Conservation (phyloP, 2,797 vertebrate species). For the Sorex maritimensis region DNA sequence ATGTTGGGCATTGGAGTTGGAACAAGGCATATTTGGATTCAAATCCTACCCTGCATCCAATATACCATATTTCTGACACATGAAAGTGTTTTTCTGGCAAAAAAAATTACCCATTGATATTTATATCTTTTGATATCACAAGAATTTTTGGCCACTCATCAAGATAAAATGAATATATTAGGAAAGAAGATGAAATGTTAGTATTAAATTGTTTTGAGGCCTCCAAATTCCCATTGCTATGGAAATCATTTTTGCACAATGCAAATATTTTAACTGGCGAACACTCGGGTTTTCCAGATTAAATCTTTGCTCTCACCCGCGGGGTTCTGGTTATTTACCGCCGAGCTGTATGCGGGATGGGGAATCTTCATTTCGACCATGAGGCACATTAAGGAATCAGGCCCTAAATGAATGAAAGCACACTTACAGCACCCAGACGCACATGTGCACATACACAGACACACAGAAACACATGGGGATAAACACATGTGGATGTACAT, state of each 20-base stretch:
- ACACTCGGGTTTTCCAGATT: conserved; percentile 59
- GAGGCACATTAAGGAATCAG: conserved; percentile 71
- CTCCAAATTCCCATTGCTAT: conserved; percentile 69
- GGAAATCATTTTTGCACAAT: conserved; percentile 71
- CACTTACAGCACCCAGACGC: neutral
- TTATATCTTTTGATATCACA: conserved; percentile 73
- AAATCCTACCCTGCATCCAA: neutral
- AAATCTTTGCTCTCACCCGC: conserved; percentile 65
- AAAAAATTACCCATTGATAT: conserved; percentile 71
- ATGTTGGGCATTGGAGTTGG: neutral
- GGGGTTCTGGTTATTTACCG: conserved; percentile 69
- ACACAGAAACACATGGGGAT: no score
- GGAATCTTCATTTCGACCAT: conserved; percentile 62
- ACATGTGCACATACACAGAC: no score
- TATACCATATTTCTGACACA: neutral
- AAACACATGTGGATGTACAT: no score
- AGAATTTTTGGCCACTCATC: conserved; percentile 64
- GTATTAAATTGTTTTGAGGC: conserved; percentile 79
- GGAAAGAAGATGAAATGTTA: conserved; percentile 75
- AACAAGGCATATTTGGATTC: conserved; percentile 22
- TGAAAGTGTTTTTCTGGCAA: conserved; percentile 69
- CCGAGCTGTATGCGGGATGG: neutral
- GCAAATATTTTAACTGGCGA: conserved; percentile 80
- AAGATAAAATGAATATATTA: conserved; percentile 68
- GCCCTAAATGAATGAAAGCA: conserved; percentile 52